A percentile compares a stretch with the other conserved stretches of the same genome.
phyloP scores from a whole-genome alignment of 53 echinoderm and acorn worm species.

The Astropecten irregularis region DNA sequence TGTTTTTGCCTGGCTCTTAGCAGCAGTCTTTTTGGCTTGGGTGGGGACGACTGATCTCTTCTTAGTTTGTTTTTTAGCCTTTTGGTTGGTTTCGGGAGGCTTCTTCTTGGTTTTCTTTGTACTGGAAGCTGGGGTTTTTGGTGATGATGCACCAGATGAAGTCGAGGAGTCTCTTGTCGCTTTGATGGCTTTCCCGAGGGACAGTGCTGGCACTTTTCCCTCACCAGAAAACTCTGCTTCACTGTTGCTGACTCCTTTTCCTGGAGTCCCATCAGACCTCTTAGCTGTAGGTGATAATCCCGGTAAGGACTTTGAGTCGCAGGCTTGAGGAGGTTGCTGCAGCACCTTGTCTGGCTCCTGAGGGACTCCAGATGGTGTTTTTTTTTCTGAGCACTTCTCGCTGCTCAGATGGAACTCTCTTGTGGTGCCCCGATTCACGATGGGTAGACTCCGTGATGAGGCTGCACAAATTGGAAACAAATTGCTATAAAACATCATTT shows the following conservation, averaged over 20 bases:
- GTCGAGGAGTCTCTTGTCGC: background rate
- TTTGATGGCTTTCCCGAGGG: background rate
- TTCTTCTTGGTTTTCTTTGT: conserved; percentile 23
- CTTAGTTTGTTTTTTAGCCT: background rate
- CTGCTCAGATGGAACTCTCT: no score
- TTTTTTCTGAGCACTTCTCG: no score
- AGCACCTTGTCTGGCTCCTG: no score
- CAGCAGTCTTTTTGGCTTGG: no score
- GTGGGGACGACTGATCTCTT: background rate
- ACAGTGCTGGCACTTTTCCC: background rate
- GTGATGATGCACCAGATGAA: background rate
- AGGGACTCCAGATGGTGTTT: no score
- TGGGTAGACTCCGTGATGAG: no score
- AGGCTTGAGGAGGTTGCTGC: no score
- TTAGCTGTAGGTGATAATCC: no score
- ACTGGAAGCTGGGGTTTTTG: background rate
- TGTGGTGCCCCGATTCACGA: no score
- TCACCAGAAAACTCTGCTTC: background rate
- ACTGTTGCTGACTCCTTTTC: background rate
- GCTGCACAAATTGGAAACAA: no score
- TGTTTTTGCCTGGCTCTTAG: conserved; percentile 9
- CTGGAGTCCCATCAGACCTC: background rate
- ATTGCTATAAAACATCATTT: no score
- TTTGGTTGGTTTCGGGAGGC: background rate
- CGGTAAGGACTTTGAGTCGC: no score